Conservation (phyloP, 2,888 invertebrate species). For the Idaea straminata region DNA sequence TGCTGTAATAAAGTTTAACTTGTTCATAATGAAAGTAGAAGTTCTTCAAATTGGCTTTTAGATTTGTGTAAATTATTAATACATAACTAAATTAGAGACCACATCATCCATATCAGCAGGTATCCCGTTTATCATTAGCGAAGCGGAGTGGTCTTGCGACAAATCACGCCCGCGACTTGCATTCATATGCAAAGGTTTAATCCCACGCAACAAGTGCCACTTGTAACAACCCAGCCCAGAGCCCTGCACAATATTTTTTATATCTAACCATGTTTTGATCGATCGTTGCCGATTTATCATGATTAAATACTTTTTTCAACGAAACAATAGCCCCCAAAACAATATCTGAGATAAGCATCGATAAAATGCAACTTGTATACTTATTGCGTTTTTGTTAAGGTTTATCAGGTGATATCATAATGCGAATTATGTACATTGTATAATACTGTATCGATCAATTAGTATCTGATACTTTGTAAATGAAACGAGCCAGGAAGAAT, state of each 20-base stretch:
- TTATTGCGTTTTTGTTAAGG: conserved; percentile 21
- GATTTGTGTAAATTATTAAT: neutral
- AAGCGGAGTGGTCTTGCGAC: conserved; percentile 47
- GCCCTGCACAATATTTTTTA: conserved; percentile 5
- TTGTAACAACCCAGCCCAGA: conserved; percentile 33
- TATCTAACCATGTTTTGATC: conserved; percentile 34
- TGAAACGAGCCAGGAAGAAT: no score
- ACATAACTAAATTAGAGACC: neutral
- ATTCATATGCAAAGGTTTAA: conserved; percentile 56
- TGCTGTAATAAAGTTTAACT: neutral
- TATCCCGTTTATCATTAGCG: conserved; percentile 43
- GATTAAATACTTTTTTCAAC: conserved; percentile 18
- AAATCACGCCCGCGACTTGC: conserved; percentile 53
- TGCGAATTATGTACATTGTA: neutral
- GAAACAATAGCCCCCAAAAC: conserved; percentile 21
- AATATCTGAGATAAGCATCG: conserved; percentile 26
- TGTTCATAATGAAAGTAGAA: neutral
- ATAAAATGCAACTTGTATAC: conserved; percentile 29
- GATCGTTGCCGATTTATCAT: conserved; percentile 31
- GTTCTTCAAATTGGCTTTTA: neutral
- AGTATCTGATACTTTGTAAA: neutral
- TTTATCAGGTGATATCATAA: conserved; percentile 26
- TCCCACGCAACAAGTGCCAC: conserved; percentile 70
- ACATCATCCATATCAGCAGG: conserved; percentile 18
- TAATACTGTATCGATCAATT: neutral